These are phyloP conservation scores for Chaetura pelagica DNA, from an alignment of 2,113 vertebrate species.

Conservation along the genomic window DNA sequence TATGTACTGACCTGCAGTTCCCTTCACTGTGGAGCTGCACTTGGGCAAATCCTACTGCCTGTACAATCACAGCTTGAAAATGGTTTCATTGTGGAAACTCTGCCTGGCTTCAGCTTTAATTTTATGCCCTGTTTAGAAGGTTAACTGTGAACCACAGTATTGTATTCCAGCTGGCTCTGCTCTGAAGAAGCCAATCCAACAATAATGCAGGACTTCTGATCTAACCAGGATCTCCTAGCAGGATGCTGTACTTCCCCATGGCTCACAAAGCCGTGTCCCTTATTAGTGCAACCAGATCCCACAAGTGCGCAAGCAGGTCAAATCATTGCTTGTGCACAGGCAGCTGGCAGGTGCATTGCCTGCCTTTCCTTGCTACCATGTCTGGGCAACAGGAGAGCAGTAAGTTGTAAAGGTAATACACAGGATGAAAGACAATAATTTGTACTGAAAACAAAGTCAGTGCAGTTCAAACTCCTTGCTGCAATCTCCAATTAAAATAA, in stretches of 20 bases:
- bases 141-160: background rate
- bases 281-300: background rate
- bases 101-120: constrained; percentile 1
- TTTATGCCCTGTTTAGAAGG: constrained; percentile 16
- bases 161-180: constrained; percentile 20
- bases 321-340: background rate
- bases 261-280: background rate
- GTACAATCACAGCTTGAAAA: background rate
- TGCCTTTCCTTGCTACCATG: background rate
- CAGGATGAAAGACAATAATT: constrained; percentile 21
- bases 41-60: background rate
- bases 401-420: background rate
- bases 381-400: background rate
- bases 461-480: background rate
- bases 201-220: background rate
- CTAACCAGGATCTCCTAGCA: background rate
- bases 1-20: background rate
- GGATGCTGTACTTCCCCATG: accelerated
- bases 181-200: background rate
- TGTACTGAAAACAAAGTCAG: background rate
- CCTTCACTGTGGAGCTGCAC: background rate
- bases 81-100: background rate
- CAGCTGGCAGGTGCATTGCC: background rate
- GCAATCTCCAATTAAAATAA: constrained; percentile 39
- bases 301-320: accelerated